Evolutionary conservation across 1,140 invertebrate genomes (phyloP), one percentile per base, ranked within the genome.

Genomic region (Rhizoglyphus robini): DNA sequence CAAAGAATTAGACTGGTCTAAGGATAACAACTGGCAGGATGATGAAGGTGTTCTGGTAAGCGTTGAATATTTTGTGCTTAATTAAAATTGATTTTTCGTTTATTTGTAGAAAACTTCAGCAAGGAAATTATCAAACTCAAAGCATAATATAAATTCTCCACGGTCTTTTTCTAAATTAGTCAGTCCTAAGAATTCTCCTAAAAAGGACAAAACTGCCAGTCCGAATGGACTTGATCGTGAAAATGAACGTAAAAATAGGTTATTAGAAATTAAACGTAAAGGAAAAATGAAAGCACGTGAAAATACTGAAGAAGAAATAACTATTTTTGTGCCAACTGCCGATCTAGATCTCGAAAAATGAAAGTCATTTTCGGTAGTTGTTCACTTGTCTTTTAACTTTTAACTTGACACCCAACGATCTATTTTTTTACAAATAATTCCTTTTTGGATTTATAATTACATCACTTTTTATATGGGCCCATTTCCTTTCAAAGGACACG

Each of bases 1-100:
- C 74, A 77, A 83, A 5, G 86, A 90, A 65, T 82, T 95, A 48
- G 82, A 86, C 27, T 72, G 73, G 20, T 76, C 89, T 25, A 83
- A 80, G 72, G 77, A 76, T 27, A 88, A 86, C 68, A 81, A 83
- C 47, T 92, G 89, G 89, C 79, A 78, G 64, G 18, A 25, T 49
- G 13, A 57, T 23, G 41, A 49, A 54, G 36, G 20, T 32, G 57
- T 5, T 29, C 27, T 27, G 11, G 57, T 58, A 25, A 13, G 30
- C 2, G 2, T 32, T 13, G 18, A 32, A 32, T 20, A 30, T 59
- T 13, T 2, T 25, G 15, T 59, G 34, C 13, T 3, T 3, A 2
- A 30, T 25, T 30, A 27, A 57, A 18, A 4, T 8, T 25, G 15
- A 57, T 27, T 2, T 2, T 27, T 30, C 4, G 2, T 27, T 2